A percentile compares a stretch with the other conserved stretches of the same genome.
Conservation (phyloP, 1,140 invertebrate species). For the Agrypnia vestita region DNA sequence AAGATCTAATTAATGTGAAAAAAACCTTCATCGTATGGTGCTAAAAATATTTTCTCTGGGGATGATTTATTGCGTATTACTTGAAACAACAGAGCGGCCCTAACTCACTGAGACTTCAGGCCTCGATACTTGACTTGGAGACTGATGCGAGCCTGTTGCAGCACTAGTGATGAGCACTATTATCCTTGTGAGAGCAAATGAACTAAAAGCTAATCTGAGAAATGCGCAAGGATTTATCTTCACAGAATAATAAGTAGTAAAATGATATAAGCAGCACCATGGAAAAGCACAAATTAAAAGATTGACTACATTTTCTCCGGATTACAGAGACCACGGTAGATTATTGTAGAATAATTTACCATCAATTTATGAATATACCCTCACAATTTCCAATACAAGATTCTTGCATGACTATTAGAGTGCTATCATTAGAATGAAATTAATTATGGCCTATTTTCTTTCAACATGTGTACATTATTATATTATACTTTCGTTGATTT, state of each 20-base stretch:
- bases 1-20: background rate
- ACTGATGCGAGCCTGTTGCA: too few relatives aligned
- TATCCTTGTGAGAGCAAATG: too few relatives aligned
- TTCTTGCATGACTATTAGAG: background rate
- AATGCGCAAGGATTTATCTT: too few relatives aligned
- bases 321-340: background rate
- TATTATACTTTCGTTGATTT: slow-evolving; percentile 28
- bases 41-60: background rate
- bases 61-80: background rate
- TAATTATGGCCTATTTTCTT: background rate
- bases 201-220: too few relatives aligned
- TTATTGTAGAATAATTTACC: background rate
- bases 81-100: too few relatives aligned
- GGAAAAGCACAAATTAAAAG: slow-evolving; percentile 24
- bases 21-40: background rate
- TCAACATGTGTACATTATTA: slow-evolving; percentile 9
- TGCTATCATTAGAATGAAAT: background rate
- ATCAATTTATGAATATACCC: slow-evolving; percentile 21
- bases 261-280: slow-evolving; percentile 28
- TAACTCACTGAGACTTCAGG: too few relatives aligned
- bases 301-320: background rate
- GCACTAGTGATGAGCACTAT: too few relatives aligned
- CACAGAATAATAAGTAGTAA: slow-evolving; percentile 19
- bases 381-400: slow-evolving; percentile 25
- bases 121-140: too few relatives aligned